Conservation (phyloP, 1,140 invertebrate species). For the Rhopalosiphum maidis region DNA sequence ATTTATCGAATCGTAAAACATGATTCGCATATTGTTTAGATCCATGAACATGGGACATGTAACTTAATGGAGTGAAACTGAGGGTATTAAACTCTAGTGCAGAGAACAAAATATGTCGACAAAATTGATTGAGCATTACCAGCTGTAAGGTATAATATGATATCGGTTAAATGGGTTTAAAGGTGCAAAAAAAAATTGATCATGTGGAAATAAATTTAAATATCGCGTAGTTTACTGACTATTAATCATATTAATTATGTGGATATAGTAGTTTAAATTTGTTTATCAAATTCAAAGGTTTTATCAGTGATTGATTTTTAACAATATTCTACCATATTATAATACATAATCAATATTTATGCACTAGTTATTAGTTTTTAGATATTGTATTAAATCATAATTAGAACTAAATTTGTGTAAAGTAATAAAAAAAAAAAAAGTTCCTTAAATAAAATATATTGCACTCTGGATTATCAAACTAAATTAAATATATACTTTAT, state of each 20-base stretch:
- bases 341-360: not conserved
- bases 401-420: not conserved
- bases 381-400: not conserved
- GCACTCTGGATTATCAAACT: too few species aligned
- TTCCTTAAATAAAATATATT: too few species aligned
- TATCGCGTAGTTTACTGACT: not conserved
- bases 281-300: not conserved
- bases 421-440: not conserved
- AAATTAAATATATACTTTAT: not conserved
- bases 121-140: not conserved
- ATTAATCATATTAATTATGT: not conserved
- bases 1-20: not conserved
- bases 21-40: not conserved
- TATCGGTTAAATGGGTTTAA: slow-evolving; percentile 15
- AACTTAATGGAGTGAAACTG: slow-evolving; percentile 17
- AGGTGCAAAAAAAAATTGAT: not conserved
- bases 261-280: not conserved
- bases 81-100: not conserved
- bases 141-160: not conserved
- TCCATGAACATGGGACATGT: not conserved
- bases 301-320: not conserved
- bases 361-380: not conserved
- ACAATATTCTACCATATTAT: not conserved
- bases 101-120: not conserved
- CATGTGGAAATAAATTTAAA: slow-evolving; percentile 5